Conservation (phyloP, 2,113 vertebrate genomes). For the Uropsilus gracilis region DNA sequence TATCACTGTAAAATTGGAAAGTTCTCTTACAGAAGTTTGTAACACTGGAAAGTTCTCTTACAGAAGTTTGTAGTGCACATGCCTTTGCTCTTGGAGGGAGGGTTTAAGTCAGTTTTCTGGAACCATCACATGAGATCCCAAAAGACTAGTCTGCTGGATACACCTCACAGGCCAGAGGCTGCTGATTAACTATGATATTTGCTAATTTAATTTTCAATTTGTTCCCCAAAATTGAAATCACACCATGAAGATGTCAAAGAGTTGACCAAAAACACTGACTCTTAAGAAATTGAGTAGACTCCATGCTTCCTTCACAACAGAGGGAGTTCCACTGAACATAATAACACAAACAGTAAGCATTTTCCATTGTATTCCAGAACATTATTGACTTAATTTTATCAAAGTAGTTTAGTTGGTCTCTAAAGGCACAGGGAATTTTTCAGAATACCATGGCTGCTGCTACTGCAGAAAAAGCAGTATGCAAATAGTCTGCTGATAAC, state of each 20-base stretch:
- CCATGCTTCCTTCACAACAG: background rate
- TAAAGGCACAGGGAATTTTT: background rate
- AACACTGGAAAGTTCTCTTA: background rate
- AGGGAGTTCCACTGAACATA: background rate
- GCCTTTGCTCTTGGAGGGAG: background rate
- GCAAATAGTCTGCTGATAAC: constrained; percentile 71
- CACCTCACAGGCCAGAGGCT: background rate
- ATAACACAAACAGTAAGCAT: background rate
- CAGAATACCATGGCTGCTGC: background rate
- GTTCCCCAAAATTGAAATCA: background rate
- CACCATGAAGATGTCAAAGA: background rate
- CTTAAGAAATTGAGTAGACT: background rate
- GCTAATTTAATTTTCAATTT: background rate
- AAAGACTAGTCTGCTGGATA: background rate
- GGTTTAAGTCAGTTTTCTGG: background rate
- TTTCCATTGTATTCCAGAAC: background rate
- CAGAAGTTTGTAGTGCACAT: background rate
- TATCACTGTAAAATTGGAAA: background rate
- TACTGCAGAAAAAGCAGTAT: constrained; percentile 61
- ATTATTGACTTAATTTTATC: constrained; percentile 30
- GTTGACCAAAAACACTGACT: background rate
- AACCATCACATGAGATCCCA: background rate
- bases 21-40: background rate
- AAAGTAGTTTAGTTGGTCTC: background rate
- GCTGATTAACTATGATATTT: background rate